Base-by-base conservation (phyloP, 92 coral and sea anemone genomes). In the Bergia sp. region DNA sequence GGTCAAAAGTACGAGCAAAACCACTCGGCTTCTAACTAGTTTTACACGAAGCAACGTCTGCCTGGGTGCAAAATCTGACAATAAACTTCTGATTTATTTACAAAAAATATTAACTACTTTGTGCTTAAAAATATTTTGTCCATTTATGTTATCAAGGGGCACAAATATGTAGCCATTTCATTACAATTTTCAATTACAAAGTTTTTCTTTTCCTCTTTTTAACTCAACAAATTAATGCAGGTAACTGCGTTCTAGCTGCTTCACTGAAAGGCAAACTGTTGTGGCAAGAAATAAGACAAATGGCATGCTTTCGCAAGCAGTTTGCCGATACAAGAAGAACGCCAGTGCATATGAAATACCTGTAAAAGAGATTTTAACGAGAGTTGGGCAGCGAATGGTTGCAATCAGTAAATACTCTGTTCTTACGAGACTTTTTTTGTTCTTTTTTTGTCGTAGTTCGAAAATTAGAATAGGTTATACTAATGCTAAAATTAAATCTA, bases 61-160 rank as follows among this genome's bases (percentile, higher is more conserved):
- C 58, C 65, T 36, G 43, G 64, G 87, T 69, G 43, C 65, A 42
- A 84, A 84, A 84, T 43, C 44, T 84, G 45, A 71, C 87, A 65
- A 74, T 84, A 84, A 84, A 84, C 29, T 74, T 84, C 65, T 84
- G 78, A 84, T 84, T 84, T 84, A 84, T 84, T 84, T 84, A 84
- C 87, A 84, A 84, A 84, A 84, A 84, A 84, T 84, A 84, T 71
- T 6, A 71, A 47, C 87, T 71, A 84, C 78, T 84, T 71, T 23
- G 78, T 84, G 87, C 78, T 44, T 44, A 84, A 84, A 84, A 84
- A 84, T 84, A 84, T 84, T 83, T 84, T 29, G 74, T 84, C 87
- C 87, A 84, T 69, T 83, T 84, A 84, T 45, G 87, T 84, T 84
- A 84, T 5, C 16, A 16, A 12, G 42, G 45, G 57, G 67, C 65